Evolutionary conservation across 2,888 invertebrate species (phyloP), one percentile per base, ranked within the genome.

Genomic region (Formica aserva): DNA sequence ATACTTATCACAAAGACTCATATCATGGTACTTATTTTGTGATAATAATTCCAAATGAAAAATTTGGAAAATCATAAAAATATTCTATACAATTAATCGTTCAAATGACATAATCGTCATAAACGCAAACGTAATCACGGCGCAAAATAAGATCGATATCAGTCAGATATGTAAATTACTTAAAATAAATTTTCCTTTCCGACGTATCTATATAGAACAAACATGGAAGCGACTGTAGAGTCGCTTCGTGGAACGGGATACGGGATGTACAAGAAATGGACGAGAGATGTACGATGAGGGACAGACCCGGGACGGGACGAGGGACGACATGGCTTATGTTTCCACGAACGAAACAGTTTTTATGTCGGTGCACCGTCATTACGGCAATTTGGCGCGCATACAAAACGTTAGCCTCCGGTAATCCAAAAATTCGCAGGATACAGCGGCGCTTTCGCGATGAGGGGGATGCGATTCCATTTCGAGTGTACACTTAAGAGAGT

Each of bases 341-440:
- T 91, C 91, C 92, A 89, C 91, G 92, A 91, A 92, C 89, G 87
- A 87, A 89, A 87, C 82, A 86, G 89, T 92, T 91, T 92, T 92
- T 92, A 86, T 87, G 52, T 74, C 78, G 89, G 85, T 83, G 90
- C 86, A 86, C 92, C 90, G 89, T 92, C 91, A 92, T 92, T 92
- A 91, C 89, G 87, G 90, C 92, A 92, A 92, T 92, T 92, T 92
- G 90, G 90, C 87, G 90, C 87, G 91, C 90, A 89, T 90, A 89
- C 89, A 88, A 89, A 90, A 90, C 86, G 69, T 66, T 67, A 84
- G 77, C 57, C 82, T 62, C 74, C 52, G 83, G 82, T 87, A 67
- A 85, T 85, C 81, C 86, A 82, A 90, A 90, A 90, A 88, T 85
- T 88, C 87, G 85, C 82, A 82, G 52, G 84, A 77, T 71, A 29